These are phyloP conservation scores for Penaeus japonicus DNA, from an alignment of 1,140 invertebrate species.

Conservation along the genomic window DNA sequence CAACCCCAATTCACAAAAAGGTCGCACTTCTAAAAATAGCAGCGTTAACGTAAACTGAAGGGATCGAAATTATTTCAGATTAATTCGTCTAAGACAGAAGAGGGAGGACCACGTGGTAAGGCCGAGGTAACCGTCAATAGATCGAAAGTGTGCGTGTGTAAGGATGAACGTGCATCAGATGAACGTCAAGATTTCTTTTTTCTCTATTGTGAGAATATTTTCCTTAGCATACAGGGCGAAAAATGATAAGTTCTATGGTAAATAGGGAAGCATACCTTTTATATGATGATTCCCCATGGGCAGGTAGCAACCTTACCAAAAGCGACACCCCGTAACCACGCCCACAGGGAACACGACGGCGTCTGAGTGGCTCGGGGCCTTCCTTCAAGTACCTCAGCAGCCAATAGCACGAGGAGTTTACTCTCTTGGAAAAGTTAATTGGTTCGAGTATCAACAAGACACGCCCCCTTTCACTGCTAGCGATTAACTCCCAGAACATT, in stretches of 20 bases:
- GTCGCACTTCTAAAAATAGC: too few species aligned
- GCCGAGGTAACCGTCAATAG: too few species aligned
- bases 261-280: too few species aligned
- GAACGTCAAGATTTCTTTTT: too few species aligned
- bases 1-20: too few species aligned
- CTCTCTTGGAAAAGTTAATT: slow-evolving; percentile 51
- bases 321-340: slow-evolving; percentile 20
- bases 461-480: slow-evolving; percentile 31
- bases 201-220: neutral
- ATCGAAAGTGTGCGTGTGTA: too few species aligned
- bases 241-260: too few species aligned
- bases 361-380: slow-evolving; percentile 18
- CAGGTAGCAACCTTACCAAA: slow-evolving; percentile 23
- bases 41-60: too few species aligned
- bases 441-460: slow-evolving; percentile 43
- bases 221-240: neutral
- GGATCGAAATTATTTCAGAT: too few species aligned
- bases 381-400: slow-evolving; percentile 6
- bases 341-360: neutral
- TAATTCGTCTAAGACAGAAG: too few species aligned
- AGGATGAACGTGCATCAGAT: too few species aligned
- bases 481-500: slow-evolving; percentile 46
- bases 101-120: too few species aligned
- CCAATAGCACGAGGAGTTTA: slow-evolving; percentile 41
- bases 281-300: neutral